Conservation (phyloP, 2,888 invertebrate genomes). For the Helobdella robusta region DNA sequence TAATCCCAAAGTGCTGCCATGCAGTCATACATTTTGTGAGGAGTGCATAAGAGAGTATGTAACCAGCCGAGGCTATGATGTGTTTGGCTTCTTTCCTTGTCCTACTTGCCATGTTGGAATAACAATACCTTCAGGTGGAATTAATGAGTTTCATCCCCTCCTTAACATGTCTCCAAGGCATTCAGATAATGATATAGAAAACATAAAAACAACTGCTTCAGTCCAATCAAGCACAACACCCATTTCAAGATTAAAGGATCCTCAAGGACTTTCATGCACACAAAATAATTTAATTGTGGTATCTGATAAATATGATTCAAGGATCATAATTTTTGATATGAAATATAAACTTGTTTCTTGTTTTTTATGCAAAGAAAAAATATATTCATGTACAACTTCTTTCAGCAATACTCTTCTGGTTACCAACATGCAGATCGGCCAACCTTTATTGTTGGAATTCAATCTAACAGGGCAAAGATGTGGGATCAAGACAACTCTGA, state of each 20-base stretch:
- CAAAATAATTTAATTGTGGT: conserved; percentile 18
- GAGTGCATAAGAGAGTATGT: conserved; percentile 41
- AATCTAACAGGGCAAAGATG: conserved; percentile 18
- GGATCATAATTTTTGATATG: conserved; percentile 24
- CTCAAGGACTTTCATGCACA: conserved; percentile 24
- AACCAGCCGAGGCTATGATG: conserved; percentile 29
- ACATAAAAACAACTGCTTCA: background rate
- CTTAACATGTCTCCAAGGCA: conserved; percentile 17
- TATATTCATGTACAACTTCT: conserved; percentile 13
- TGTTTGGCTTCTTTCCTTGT: conserved; percentile 38
- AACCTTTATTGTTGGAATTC: conserved; percentile 26
- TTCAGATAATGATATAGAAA: background rate
- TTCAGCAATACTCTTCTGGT: conserved; percentile 19
- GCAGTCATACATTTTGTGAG: conserved; percentile 43
- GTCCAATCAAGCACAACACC: too few species aligned
- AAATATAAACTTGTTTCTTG: background rate
- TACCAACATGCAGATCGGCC: conserved; percentile 9
- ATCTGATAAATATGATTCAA: conserved; percentile 24
- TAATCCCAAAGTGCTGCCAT: conserved; percentile 43
- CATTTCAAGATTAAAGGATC: too few species aligned
- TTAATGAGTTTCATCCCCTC: conserved; percentile 39
- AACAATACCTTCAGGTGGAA: conserved; percentile 37
- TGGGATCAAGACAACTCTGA: conserved; percentile 16
- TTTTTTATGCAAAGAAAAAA: conserved; percentile 19
- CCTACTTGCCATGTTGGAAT: conserved; percentile 39